phyloP scores from a whole-genome alignment of 1,140 invertebrate species.

The Sogatella furcifera region DNA sequence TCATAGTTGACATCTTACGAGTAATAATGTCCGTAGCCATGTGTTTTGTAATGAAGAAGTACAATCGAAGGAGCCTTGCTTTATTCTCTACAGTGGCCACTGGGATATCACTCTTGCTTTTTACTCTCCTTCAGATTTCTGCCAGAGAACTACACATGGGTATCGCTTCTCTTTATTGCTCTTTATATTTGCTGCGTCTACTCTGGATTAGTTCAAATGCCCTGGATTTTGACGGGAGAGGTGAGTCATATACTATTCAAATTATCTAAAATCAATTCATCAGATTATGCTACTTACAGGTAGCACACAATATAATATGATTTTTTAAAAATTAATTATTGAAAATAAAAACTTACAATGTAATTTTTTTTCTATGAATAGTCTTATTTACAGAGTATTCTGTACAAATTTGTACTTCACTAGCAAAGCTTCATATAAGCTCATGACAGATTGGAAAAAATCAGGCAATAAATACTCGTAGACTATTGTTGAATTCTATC shows the following conservation, averaged over 20 bases:
- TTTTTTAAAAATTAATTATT: too few relatives aligned
- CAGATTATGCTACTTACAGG: too few relatives aligned
- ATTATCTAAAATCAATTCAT: too few relatives aligned
- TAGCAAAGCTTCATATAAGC: too few relatives aligned
- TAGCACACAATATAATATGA: too few relatives aligned
- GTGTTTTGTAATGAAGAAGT: conserved; percentile 45
- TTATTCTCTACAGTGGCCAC: conserved; percentile 46
- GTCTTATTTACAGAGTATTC: too few relatives aligned
- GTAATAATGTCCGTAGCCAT: conserved; percentile 45
- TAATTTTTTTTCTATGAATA: too few relatives aligned
- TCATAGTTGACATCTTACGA: conserved; percentile 55
- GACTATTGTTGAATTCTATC: too few relatives aligned
- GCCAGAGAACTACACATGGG: conserved; percentile 28
- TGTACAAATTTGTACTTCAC: too few relatives aligned
- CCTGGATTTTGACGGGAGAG: conserved; percentile 58
- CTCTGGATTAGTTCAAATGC: conserved; percentile 48
- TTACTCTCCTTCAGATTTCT: conserved; percentile 28
- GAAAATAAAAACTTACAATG: too few relatives aligned
- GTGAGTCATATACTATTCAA: conserved; percentile 4
- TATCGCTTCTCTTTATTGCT: conserved; percentile 40
- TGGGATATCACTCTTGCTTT: conserved; percentile 36
- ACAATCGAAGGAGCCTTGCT: conserved; percentile 42
- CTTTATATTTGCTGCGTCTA: conserved; percentile 43
- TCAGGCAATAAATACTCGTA: too few relatives aligned
- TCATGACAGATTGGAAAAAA: too few relatives aligned